Evolutionary conservation across 1,140 invertebrate genomes (phyloP).

Genomic region (Meloidogyne floridensis): DNA sequence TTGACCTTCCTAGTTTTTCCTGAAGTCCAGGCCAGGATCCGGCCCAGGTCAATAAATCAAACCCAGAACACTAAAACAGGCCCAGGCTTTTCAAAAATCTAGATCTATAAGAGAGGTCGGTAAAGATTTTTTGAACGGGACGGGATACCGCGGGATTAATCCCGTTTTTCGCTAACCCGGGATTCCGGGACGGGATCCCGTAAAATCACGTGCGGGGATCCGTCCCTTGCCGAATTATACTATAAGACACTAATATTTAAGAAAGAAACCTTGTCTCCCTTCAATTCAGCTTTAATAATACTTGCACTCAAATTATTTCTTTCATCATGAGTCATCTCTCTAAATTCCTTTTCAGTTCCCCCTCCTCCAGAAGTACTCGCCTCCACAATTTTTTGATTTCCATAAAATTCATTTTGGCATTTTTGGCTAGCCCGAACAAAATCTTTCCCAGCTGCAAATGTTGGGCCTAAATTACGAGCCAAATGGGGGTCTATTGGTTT

Average conservation of each 20-base stretch:
- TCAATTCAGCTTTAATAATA: slow-evolving; percentile 62
- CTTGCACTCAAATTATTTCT: slow-evolving; percentile 59
- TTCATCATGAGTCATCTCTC: slow-evolving; percentile 55
- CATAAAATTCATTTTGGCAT: slow-evolving; percentile 39
- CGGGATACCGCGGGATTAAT: too few relatives aligned
- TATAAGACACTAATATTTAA: neutral
- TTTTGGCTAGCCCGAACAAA: slow-evolving; percentile 38
- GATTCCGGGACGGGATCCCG: too few relatives aligned
- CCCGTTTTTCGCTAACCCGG: too few relatives aligned
- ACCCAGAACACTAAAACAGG: too few relatives aligned
- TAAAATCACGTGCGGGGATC: too few relatives aligned
- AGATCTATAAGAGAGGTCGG: too few relatives aligned
- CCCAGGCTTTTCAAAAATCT: too few relatives aligned
- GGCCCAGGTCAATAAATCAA: too few relatives aligned
- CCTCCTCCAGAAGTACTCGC: slow-evolving; percentile 8
- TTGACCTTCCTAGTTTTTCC: too few relatives aligned
- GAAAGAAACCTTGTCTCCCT: slow-evolving; percentile 51
- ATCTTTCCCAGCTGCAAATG: slow-evolving; percentile 37
- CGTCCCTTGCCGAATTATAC: too few relatives aligned
- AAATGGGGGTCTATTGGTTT: slow-evolving; percentile 37
- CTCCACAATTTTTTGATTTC: slow-evolving; percentile 28
- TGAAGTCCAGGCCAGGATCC: too few relatives aligned
- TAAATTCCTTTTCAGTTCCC: neutral
- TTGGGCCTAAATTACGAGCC: slow-evolving; percentile 29
- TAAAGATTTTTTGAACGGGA: too few relatives aligned